Evolutionary conservation across 92 coral and sea anemone species (phyloP), one percentile per base, ranked within the genome.

Genomic region (Virgularia gustaviana): DNA sequence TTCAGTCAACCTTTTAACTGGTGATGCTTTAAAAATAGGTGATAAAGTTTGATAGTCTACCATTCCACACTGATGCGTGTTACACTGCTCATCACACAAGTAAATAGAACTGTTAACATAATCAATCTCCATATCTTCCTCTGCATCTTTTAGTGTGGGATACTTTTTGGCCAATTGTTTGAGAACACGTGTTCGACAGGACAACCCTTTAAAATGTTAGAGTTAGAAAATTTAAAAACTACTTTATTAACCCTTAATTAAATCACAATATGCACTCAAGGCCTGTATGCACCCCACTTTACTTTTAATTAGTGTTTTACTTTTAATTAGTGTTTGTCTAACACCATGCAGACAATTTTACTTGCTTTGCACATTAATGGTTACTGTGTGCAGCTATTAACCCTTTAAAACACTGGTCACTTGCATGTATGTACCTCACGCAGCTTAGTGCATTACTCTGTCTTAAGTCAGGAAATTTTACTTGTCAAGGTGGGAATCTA

Each of bases 101-200:
- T 51, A 7, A 51, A 51, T 51, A 51, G 31, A 43, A 33, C 49
- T 41, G 5, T 23, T 4, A 2, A 78, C 27, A 71, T 55, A 77
- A 36, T 63, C 79, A 24, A 71, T 71, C 6, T 70, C 19, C n/a
- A 83, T 25, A 6, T 42, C 70, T 57, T 73, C 77, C 58, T 83
- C 88, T 54, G 80, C 88, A 45, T 79, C 88, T 63, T 71, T 32
- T 32, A 77, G 47, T 2, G 87, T 32, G 19, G 74, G 11, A 47
- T 33, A 84, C 44, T 58, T 20, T 18, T 23, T 79, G 22, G 65
- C 8, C 22, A 84, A 16, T 25, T 54, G 63, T 31, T 79, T 84
- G 0, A 23, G 58, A 0, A 79, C 65, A 36, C 84, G 49, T 20
- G 84, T 72, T 24, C 81, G 70, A 53, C 88, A 84, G 31, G 81